These are phyloP conservation scores for Rhynchopsitta pachyrhyncha DNA, from an alignment of 2,113 vertebrate species.

Conservation along the genomic window DNA sequence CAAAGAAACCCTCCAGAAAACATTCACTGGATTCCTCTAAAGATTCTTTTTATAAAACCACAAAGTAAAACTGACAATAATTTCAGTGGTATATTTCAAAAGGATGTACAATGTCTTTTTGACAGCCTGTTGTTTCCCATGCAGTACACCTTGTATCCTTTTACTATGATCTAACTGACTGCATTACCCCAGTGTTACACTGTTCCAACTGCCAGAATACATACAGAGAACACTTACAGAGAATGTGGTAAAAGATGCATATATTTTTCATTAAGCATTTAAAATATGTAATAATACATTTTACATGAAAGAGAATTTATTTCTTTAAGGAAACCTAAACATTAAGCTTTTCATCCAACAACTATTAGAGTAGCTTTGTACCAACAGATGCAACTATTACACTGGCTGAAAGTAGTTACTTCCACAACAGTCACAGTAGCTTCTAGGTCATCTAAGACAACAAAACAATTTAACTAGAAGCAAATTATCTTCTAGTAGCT, in stretches of 20 bases:
- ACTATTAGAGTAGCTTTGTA: background rate
- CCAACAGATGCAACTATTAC: background rate
- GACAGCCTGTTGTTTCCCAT: constrained; percentile 28
- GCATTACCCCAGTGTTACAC: background rate
- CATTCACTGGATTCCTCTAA: background rate
- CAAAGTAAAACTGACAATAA: background rate
- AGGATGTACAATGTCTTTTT: background rate
- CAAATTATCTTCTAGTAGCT: background rate
- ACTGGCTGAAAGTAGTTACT: background rate
- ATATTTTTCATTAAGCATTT: background rate
- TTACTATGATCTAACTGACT: background rate
- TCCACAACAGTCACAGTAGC: background rate
- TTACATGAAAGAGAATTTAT: background rate
- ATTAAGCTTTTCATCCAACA: background rate
- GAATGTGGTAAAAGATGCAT: background rate
- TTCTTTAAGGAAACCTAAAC: background rate
- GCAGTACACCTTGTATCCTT: background rate
- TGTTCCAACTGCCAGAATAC: background rate
- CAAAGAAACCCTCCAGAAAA: background rate
- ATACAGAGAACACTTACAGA: background rate
- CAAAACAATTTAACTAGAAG: background rate
- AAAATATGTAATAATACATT: background rate
- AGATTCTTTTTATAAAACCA: background rate
- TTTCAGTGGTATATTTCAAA: constrained; percentile 16
- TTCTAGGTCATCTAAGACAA: background rate